These are phyloP conservation scores for Ophraella communa DNA, from an alignment of 2,888 invertebrate genomes.

Conservation along the genomic window DNA sequence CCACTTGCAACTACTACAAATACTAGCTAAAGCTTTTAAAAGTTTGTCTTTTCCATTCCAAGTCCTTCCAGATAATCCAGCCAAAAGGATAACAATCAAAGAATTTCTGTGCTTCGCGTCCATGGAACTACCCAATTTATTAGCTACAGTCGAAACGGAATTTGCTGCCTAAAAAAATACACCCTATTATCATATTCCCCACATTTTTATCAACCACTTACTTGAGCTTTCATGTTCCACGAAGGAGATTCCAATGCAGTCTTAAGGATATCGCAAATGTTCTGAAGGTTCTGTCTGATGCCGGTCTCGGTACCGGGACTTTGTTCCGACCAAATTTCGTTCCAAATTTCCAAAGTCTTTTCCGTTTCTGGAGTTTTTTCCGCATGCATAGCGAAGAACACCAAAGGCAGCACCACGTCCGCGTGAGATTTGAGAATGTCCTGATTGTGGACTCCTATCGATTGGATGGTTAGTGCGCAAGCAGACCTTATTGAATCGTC, in stretches of 20 bases:
- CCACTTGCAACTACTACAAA: constrained; percentile 74
- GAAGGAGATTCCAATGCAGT: constrained; percentile 79
- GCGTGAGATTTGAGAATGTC: constrained; percentile 83
- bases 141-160: constrained; percentile 80
- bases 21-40: constrained; percentile 76
- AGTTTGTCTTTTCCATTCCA: constrained; percentile 90
- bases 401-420: constrained; percentile 76
- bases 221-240: constrained; percentile 88
- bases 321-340: constrained; percentile 88
- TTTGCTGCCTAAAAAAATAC: constrained; percentile 70
- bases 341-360: constrained; percentile 77
- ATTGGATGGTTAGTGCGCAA: constrained; percentile 77
- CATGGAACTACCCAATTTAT: constrained; percentile 70
- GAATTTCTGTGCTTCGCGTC: constrained; percentile 69
- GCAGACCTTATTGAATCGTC: constrained; percentile 79
- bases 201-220: constrained; percentile 48
- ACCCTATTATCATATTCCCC: neutral
- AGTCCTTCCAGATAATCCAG: constrained; percentile 80
- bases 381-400: constrained; percentile 91
- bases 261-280: constrained; percentile 74
- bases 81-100: constrained; percentile 70
- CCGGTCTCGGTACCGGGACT: constrained; percentile 86
- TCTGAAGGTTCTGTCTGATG: constrained; percentile 75
- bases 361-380: constrained; percentile 72
- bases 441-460: constrained; percentile 82